Evolutionary conservation across 1,140 invertebrate genomes (phyloP), one percentile per base, ranked within the genome.

Genomic region (Eciton burchellii): DNA sequence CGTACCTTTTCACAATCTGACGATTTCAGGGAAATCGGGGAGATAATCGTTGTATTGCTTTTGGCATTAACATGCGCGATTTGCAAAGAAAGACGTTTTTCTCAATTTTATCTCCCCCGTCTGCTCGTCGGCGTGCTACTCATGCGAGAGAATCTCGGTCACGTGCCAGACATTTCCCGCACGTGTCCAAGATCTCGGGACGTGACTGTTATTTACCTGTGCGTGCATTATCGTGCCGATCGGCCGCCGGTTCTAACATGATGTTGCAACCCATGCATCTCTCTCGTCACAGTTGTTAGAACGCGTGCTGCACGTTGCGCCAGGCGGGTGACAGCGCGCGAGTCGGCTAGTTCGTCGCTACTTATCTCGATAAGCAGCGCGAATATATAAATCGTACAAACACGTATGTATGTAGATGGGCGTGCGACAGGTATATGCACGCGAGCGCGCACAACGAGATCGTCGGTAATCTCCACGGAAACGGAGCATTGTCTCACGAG

Each of bases 201-300:
- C 14, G 19, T 12, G 24, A 11, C 12, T 68, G 16, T 45, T 60
- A 59, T 63, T 79, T 65, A 63, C 73, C 43, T 76, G 26, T 70
- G 56, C 29, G 16, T 59, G 29, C 54, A 5, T 21, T 66, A 66
- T 47, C 63, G 14, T 41, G 63, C 43, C 68, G 68, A 35, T 14
- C 49, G 52, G 29, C 26, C 49, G 43, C 1, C 14, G 63, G 35
- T 66, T 45, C 26, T 6, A 21, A 29, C 26, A 26, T 41, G 68
- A 71, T 26, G 68, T 71, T 29, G 49, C 29, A 16, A 1, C 29
- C 26, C n/a, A 45, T 4, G 41, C 24, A 1, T 26, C 24, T 19
- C n/a, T 4, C 49, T 14, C 49, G 12, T 1, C 49, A 5, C 49
- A 19, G n/a, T 54, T n/a, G 5, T 19, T 6, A 21, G 16, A n/a